Evolutionary conservation across 1,140 invertebrate species (phyloP).

Genomic region (Dysdera silvatica): DNA sequence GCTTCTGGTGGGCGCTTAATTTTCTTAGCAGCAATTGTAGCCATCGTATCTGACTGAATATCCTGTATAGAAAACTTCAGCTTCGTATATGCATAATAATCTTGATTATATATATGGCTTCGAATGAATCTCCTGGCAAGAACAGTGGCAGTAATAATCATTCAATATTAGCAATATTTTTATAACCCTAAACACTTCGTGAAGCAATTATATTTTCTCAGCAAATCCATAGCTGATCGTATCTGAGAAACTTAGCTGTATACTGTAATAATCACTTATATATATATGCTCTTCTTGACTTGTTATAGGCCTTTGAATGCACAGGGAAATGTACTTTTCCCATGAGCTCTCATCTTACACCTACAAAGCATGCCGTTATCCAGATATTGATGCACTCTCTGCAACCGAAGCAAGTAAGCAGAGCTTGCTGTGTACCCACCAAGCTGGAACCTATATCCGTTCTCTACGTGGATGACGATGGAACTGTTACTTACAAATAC

Average conservation of each 20-base stretch:
- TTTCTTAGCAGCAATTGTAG: no score
- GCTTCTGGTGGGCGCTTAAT: no score
- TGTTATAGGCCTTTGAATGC: constrained; percentile 72
- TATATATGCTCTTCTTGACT: background rate
- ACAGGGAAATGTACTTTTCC: constrained; percentile 88
- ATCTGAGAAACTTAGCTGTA: background rate
- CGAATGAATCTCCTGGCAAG: no score
- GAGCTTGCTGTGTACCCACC: constrained; percentile 84
- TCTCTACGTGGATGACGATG: constrained; percentile 81
- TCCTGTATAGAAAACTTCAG: no score
- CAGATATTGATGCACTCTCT: constrained; percentile 86
- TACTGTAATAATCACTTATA: background rate
- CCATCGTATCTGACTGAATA: no score
- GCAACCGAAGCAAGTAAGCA: constrained; percentile 63
- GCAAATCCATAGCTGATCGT: background rate
- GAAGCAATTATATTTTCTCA: background rate
- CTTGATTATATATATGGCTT: no score
- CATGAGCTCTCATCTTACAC: constrained; percentile 71
- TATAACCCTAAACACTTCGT: no score
- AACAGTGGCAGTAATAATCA: no score
- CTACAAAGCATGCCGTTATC: constrained; percentile 91
- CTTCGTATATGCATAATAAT: no score
- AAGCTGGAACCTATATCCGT: constrained; percentile 79
- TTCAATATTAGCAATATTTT: no score
- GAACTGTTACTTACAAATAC: constrained; percentile 82